A percentile compares a stretch with the other conserved stretches of the same genome.
Conservation (phyloP, 2,113 vertebrate genomes). For the Corythaixoides concolor region DNA sequence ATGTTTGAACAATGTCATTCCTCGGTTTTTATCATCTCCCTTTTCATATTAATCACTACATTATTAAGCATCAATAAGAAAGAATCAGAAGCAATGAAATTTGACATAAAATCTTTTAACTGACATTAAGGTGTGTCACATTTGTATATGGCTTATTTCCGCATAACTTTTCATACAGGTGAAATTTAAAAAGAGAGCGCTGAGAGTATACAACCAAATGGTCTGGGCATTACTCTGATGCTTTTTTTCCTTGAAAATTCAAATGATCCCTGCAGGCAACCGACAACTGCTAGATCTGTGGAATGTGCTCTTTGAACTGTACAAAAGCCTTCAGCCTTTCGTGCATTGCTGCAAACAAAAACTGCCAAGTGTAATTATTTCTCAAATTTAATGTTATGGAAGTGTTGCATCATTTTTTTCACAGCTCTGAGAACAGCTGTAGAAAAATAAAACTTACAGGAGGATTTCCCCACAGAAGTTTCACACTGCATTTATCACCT, state of each 20-base stretch:
- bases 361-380: conserved; percentile 91
- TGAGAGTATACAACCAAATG: conserved; percentile 55
- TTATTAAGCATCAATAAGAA: background rate
- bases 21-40: background rate
- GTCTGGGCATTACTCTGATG: conserved; percentile 69
- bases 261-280: conserved; percentile 91
- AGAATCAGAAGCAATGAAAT: background rate
- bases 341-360: conserved; percentile 92
- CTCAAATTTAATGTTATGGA: conserved; percentile 83
- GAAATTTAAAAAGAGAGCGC: conserved; percentile 21
- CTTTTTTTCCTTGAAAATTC: conserved; percentile 78
- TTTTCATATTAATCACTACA: background rate
- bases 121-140: background rate
- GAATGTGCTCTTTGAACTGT: conserved; percentile 98
- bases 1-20: background rate
- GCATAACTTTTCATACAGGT: conserved; percentile 45
- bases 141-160: background rate
- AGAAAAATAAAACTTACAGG: conserved; percentile 28
- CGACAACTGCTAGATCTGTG: conserved; percentile 84
- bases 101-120: background rate
- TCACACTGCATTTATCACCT: conserved; percentile 25
- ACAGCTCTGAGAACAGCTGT: conserved; percentile 19
- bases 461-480: background rate
- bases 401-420: conserved; percentile 72
- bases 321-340: conserved; percentile 86